phyloP scores from a whole-genome alignment of 2,113 vertebrate genomes.

The Scomber scombrus region DNA sequence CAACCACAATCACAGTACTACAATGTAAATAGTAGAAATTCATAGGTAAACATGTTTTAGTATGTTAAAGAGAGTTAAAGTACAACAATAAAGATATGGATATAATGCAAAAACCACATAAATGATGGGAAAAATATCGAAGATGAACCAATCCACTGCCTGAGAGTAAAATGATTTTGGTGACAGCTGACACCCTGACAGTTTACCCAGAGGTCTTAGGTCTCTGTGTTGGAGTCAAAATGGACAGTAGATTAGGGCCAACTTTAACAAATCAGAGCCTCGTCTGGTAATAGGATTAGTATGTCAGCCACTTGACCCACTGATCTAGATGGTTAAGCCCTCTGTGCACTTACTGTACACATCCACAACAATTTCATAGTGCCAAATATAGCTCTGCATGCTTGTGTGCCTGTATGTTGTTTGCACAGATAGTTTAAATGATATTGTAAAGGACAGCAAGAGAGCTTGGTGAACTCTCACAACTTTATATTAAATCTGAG shows the following conservation, averaged over 20 bases:
- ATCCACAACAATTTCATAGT: constrained; percentile 35
- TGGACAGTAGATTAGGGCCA: constrained; percentile 70
- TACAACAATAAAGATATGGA: not conserved
- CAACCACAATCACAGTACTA: too few relatives aligned
- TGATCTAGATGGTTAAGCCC: constrained; percentile 75
- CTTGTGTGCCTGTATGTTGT: constrained; percentile 19
- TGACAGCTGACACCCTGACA: constrained; percentile 24
- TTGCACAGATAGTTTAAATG: constrained; percentile 14
- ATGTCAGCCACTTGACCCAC: constrained; percentile 74
- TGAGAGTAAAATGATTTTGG: not conserved
- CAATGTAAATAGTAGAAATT: too few relatives aligned
- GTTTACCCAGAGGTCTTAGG: constrained; percentile 18
- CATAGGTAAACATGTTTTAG: not conserved
- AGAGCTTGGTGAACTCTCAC: not conserved
- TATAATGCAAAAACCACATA: not conserved
- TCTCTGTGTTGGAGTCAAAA: constrained; percentile 40
- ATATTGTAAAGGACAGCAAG: not conserved
- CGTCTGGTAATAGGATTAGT: constrained; percentile 74
- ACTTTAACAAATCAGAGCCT: constrained; percentile 69
- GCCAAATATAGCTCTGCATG: constrained; percentile 16
- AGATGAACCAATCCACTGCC: not conserved
- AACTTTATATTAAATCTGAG: constrained; percentile 28
- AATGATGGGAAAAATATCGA: not conserved
- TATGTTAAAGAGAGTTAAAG: not conserved
- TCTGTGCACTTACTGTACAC: constrained; percentile 52